Base-by-base conservation (phyloP, 2,113 vertebrate species). In the Tachysurus vachellii region DNA sequence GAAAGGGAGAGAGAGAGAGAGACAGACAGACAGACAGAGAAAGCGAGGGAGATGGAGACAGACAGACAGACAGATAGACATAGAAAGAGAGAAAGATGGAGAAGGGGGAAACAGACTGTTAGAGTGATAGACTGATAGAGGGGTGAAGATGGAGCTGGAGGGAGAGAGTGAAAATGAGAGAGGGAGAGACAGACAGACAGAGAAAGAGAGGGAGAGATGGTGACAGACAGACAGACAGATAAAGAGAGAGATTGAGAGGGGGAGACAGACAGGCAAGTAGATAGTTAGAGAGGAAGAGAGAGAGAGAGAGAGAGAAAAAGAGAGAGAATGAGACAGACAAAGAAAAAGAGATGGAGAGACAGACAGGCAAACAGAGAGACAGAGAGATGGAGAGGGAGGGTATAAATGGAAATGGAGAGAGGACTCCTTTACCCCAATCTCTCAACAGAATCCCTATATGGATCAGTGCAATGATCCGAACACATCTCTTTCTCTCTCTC, bases 391-490 rank as follows among this genome's bases (percentile, higher is more conserved):
- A 56, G 16, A 28, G 50, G 5, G 76, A 1, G 50, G 16, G 53
- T 56, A 14, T 57, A 56, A 80, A 56, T 36, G 76, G 31, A 79
- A 54, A 56, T 31, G 16, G 47, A 77, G 47, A 77, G 10, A 14
- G 73, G 64, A 70, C 85, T 80, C 42, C 53, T 73, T 71, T 80
- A 19, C 68, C 12, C 47, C 54, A n/a, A 56, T 83, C 44, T 71
- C 17, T 47, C 53, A 23, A 53, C 42, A 68, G 73, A 77, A 77
- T 80, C 47, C 26, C 84, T 82, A 14, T 80, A n/a, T 71, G 85
- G 81, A 83, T 91, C 86, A 88, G 82, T 56, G 85, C 90, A 89
- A 80, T 88, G 86, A 91, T 85, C 88, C 90, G 70, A 84, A 86
- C 56, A 79, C 70, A 75, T 86, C 86, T 80, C 81, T 61, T 44